Base-by-base conservation (phyloP, 2,888 invertebrate genomes). In the Sphaerophoria taeniata region DNA sequence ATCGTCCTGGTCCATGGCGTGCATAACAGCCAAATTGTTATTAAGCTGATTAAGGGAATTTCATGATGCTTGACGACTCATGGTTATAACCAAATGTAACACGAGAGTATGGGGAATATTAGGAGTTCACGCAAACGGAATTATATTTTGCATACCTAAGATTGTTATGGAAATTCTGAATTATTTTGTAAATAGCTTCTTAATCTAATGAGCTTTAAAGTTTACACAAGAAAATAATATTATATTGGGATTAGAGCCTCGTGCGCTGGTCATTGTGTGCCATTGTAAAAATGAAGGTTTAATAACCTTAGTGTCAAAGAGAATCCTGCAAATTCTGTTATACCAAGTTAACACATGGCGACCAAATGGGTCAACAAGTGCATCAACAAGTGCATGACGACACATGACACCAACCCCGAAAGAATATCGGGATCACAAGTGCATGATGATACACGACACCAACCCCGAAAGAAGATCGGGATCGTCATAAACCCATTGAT, bases 21-120 rank as follows among this genome's bases (percentile, higher is more conserved):
- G 39, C 47, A 9, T 43, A 9, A 36, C 49, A 65, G 49, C 34
- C 65, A 65, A 65, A 65, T 65, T 65, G 65, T 65, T 65, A 65
- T 65, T 65, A 65, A 49, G 65, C 65, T 49, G 49, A 65, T 65
- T 65, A 65, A 65, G 63, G 33, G 49, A 49, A 65, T 65, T 65
- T 49, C 58, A 65, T 49, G 49, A 49, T 65, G 47, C 63, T 65
- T 36, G 47, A 65, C 49, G 63, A 47, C 47, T 47, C 24, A n/a
- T 47, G 43, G 7, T 24, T 61, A 43, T 43, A 24, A 24, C n/a
- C 16, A n/a, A 45, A 5, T 53, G 11, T 14, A 14, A 14, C n/a
- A 16, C 4, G 16, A n/a, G 6, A 14, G 3, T 16, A 16, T 49
- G 49, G 16, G 11, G 14, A 5, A 7, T 34, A 65, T 34, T 47